These are phyloP conservation scores for Tolypeutes matacus DNA, from an alignment of 2,797 vertebrate species.

Conservation along the genomic window DNA sequence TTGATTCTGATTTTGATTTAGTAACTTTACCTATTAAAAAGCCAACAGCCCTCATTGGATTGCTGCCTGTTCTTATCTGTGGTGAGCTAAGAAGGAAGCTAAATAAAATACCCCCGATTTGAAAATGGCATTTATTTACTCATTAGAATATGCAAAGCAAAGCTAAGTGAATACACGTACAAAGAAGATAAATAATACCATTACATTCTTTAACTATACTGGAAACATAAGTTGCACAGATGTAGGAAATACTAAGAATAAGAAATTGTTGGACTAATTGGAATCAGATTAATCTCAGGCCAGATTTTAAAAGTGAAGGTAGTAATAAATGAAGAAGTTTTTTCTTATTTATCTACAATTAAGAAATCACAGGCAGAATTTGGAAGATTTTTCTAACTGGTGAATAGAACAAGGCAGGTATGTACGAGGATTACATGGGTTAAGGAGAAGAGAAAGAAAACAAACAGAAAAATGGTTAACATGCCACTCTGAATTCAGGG, in stretches of 20 bases:
- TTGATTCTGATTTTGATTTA: conserved; percentile 41
- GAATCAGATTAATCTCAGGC: background rate
- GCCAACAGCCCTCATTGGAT: background rate
- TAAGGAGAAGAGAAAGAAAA: background rate
- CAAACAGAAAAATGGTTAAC: background rate
- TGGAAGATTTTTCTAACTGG: background rate
- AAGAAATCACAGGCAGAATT: background rate
- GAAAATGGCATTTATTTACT: background rate
- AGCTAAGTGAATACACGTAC: background rate
- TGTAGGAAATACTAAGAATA: background rate
- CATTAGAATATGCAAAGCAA: background rate
- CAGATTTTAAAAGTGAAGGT: background rate
- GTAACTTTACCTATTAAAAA: conserved; percentile 30
- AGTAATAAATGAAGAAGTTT: background rate
- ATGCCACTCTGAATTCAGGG: background rate
- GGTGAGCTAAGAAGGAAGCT: background rate
- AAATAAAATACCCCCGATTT: background rate
- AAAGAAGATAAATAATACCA: background rate
- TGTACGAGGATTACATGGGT: background rate
- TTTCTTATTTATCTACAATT: background rate
- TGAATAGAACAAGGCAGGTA: background rate
- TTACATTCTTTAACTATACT: background rate
- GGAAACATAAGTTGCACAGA: background rate
- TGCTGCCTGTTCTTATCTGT: background rate
- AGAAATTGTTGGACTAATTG: background rate